Percentiles rank a stretch among this genome's conserved stretches.
These are phyloP conservation scores for Temnothorax longispinosus DNA, from an alignment of 1,140 invertebrate species.

Conservation along the genomic window DNA sequence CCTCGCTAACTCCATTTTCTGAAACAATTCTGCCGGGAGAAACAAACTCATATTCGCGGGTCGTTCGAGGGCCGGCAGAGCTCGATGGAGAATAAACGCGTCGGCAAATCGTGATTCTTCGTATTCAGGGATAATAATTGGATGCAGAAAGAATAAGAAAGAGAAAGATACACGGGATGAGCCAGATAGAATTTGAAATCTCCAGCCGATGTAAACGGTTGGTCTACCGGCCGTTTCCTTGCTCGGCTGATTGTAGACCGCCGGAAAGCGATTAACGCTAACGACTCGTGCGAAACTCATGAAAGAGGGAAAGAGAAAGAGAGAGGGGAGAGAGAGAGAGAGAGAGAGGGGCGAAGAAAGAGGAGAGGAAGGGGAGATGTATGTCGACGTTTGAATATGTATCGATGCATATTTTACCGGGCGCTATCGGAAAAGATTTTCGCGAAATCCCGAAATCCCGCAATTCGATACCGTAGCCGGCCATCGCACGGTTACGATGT, in stretches of 20 bases:
- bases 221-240: slow-evolving; percentile 72
- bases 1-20: background rate
- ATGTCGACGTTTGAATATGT: slow-evolving; percentile 81
- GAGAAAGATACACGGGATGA: background rate
- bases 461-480: background rate
- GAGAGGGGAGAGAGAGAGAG: background rate
- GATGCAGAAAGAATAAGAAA: slow-evolving; percentile 12
- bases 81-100: slow-evolving; percentile 53
- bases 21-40: background rate
- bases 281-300: slow-evolving; percentile 76
- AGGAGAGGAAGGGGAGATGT: background rate
- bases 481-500: background rate
- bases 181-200: slow-evolving; percentile 82
- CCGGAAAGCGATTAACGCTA: slow-evolving; percentile 83
- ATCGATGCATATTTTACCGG: slow-evolving; percentile 81
- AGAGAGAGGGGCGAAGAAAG: background rate
- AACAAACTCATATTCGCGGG: slow-evolving; percentile 22
- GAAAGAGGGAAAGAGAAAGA: background rate
- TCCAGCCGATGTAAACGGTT: slow-evolving; percentile 74
- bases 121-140: slow-evolving; percentile 78
- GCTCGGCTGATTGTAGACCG: slow-evolving; percentile 52
- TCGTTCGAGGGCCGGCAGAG: background rate
- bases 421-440: slow-evolving; percentile 44
- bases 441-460: slow-evolving; percentile 25
- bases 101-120: slow-evolving; percentile 70